These are phyloP conservation scores for Saccostrea glomerata DNA, from an alignment of 1,140 invertebrate genomes.

Conservation along the genomic window DNA sequence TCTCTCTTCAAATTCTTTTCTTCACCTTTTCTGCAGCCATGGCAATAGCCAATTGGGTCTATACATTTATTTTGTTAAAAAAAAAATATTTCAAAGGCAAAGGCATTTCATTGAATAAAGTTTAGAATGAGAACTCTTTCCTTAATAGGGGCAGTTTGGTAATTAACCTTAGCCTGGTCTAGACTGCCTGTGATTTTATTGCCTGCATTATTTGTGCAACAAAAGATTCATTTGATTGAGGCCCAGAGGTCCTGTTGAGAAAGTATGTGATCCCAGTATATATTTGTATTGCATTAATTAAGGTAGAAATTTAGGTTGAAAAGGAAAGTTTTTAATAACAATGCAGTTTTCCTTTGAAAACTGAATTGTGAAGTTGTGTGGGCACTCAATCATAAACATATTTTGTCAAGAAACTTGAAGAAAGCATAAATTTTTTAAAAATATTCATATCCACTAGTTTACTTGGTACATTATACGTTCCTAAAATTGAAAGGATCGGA, in stretches of 20 bases:
- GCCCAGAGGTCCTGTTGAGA: neutral
- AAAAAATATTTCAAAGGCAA: neutral
- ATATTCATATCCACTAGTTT: no score
- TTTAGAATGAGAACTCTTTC: neutral
- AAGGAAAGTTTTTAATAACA: neutral
- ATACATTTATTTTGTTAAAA: neutral
- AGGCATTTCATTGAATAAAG: neutral
- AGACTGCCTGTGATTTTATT: constrained; percentile 18
- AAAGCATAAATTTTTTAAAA: no score
- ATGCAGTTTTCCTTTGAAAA: neutral
- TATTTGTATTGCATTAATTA: neutral
- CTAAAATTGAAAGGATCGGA: neutral
- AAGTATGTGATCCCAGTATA: neutral
- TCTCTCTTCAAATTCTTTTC: constrained; percentile 30
- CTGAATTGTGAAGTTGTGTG: neutral
- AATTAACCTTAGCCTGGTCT: constrained; percentile 13
- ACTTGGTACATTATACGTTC: no score
- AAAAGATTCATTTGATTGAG: neutral
- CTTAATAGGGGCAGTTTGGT: constrained; percentile 22
- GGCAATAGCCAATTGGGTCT: neutral
- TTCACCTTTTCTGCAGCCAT: constrained; percentile 21
- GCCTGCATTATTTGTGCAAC: constrained; percentile 2
- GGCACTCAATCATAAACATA: neutral
- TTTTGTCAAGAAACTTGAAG: neutral
- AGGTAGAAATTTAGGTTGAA: no score